Conservation (phyloP, 1,140 invertebrate genomes). For the Diachasmimorpha longicaudata region DNA sequence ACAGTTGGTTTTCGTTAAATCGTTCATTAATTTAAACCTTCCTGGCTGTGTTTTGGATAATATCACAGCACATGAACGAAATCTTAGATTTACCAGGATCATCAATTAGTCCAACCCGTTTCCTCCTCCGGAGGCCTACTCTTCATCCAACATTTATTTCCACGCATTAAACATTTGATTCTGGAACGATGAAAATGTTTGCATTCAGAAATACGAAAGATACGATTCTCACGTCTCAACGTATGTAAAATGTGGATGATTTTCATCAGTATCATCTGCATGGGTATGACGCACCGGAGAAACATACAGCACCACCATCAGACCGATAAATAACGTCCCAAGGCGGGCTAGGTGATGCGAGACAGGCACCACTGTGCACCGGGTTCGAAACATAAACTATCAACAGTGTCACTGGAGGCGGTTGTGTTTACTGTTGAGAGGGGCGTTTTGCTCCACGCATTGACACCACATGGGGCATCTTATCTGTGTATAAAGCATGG, state of each 20-base stretch:
- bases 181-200: too few species aligned
- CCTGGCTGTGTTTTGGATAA: too few species aligned
- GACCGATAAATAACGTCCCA: constrained; percentile 39
- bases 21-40: too few species aligned
- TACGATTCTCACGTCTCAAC: background rate
- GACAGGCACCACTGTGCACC: background rate
- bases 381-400: constrained; percentile 34
- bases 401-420: constrained; percentile 31
- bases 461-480: constrained; percentile 37
- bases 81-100: too few species aligned
- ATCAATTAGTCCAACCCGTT: too few species aligned
- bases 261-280: background rate
- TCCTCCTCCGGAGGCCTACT: too few species aligned
- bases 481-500: background rate
- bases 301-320: constrained; percentile 27
- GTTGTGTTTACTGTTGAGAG: constrained; percentile 39
- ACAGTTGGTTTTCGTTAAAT: too few species aligned
- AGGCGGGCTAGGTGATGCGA: background rate
- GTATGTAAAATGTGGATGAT: background rate
- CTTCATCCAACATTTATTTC: too few species aligned
- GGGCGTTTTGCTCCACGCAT: constrained; percentile 34
- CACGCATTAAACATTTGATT: too few species aligned
- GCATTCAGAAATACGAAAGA: too few species aligned
- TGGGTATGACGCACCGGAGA: constrained; percentile 21
- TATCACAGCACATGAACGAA: too few species aligned